Conservation (phyloP, 2,113 vertebrate species). For the Amblyopsis rosae region DNA sequence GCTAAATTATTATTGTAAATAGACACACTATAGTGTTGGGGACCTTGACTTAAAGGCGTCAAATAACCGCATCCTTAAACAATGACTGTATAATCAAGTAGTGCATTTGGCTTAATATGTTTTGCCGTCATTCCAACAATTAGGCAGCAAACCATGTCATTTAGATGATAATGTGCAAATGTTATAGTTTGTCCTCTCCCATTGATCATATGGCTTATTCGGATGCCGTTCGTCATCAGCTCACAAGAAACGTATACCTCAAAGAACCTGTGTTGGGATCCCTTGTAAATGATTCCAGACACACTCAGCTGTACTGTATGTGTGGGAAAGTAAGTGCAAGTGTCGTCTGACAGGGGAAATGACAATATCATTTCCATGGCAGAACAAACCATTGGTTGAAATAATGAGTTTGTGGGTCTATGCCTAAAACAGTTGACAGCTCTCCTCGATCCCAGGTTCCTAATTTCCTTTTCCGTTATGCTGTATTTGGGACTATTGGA, state of each 20-base stretch:
- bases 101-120: not conserved
- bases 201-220: constrained; percentile 30
- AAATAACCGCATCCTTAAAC: too few relatives aligned
- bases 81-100: not conserved
- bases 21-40: too few relatives aligned
- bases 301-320: not conserved
- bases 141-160: not conserved
- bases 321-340: not conserved
- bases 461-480: not conserved
- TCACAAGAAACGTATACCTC: not conserved
- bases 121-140: not conserved
- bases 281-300: not conserved
- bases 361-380: not conserved
- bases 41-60: too few relatives aligned
- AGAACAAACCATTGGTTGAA: not conserved
- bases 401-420: not conserved
- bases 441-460: not conserved
- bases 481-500: not conserved
- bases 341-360: not conserved
- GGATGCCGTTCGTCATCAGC: constrained; percentile 10
- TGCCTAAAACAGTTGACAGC: not conserved
- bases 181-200: not conserved
- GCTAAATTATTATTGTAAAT: not conserved
- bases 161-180: constrained; percentile 20
- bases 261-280: not conserved